phyloP scores from a whole-genome alignment of 2,113 vertebrate genomes.

The Mungos mungo region DNA sequence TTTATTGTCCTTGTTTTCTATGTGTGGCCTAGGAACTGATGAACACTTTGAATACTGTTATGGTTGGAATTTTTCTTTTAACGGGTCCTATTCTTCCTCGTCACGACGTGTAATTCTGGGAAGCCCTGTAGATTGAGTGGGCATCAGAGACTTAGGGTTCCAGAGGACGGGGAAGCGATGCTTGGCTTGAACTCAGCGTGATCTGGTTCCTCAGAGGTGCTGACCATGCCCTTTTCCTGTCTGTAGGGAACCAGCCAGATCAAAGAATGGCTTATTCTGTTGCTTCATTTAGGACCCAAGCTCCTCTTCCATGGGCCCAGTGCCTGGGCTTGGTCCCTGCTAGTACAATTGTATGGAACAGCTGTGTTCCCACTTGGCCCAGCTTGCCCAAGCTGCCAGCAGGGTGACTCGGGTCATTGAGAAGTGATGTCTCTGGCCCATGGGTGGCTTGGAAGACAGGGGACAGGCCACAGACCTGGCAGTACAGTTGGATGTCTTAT shows the following conservation, averaged over 20 bases:
- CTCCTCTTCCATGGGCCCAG: neutral
- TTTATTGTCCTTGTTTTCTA: neutral
- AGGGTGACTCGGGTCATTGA: neutral
- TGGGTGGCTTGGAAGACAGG: neutral
- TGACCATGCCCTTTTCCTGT: neutral
- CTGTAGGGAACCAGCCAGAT: neutral
- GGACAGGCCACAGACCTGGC: neutral
- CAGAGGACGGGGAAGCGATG: neutral
- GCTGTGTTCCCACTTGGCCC: conserved; percentile 37
- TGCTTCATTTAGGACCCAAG: neutral
- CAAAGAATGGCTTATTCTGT: conserved; percentile 53
- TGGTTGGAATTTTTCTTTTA: neutral
- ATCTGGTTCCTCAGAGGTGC: neutral
- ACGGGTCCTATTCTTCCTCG: neutral
- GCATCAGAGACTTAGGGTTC: neutral
- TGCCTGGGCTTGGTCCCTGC: conserved; percentile 38
- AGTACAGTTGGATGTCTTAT: neutral
- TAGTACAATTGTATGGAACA: conserved; percentile 30
- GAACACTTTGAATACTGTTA: neutral
- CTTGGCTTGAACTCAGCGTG: neutral
- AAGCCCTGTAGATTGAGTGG: neutral
- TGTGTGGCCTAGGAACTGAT: neutral
- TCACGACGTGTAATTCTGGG: neutral
- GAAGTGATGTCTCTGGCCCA: neutral
- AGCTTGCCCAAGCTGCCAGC: neutral